Conservation (phyloP, 1,140 invertebrate genomes). For the Aphelenchoides besseyi region DNA sequence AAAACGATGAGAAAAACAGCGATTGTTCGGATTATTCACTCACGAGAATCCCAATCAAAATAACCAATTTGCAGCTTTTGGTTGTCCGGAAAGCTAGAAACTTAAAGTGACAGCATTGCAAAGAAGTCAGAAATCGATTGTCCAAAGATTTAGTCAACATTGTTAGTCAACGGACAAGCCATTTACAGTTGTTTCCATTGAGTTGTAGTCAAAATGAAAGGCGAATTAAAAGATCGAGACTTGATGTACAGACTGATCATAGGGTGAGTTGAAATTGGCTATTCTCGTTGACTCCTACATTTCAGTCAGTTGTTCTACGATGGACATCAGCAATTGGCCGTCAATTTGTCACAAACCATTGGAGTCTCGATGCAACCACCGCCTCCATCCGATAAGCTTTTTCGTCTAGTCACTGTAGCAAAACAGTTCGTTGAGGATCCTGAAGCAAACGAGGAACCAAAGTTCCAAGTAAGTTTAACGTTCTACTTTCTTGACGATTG, state of each 20-base stretch:
- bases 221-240: constrained; percentile 60
- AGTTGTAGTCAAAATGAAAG: constrained; percentile 46
- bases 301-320: constrained; percentile 74
- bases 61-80: not conserved
- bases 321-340: constrained; percentile 83
- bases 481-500: not conserved
- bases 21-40: too few species aligned
- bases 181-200: too few species aligned
- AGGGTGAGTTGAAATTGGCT: constrained; percentile 45
- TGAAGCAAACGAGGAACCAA: constrained; percentile 47
- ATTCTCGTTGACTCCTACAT: constrained; percentile 37
- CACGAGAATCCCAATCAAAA: not conserved
- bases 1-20: not conserved
- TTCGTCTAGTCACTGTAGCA: constrained; percentile 80
- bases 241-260: constrained; percentile 62
- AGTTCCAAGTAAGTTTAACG: constrained; percentile 5
- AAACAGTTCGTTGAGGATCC: constrained; percentile 75
- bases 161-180: too few species aligned
- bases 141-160: not conserved
- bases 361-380: constrained; percentile 78
- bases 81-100: not conserved
- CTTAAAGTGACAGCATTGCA: not conserved
- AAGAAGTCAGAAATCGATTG: not conserved
- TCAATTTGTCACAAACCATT: constrained; percentile 75
- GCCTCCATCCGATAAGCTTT: constrained; percentile 85